A percentile compares a stretch with the other conserved stretches of the same genome.
phyloP scores from a whole-genome alignment of 1,140 invertebrate genomes.

The Drosophila busckii region DNA sequence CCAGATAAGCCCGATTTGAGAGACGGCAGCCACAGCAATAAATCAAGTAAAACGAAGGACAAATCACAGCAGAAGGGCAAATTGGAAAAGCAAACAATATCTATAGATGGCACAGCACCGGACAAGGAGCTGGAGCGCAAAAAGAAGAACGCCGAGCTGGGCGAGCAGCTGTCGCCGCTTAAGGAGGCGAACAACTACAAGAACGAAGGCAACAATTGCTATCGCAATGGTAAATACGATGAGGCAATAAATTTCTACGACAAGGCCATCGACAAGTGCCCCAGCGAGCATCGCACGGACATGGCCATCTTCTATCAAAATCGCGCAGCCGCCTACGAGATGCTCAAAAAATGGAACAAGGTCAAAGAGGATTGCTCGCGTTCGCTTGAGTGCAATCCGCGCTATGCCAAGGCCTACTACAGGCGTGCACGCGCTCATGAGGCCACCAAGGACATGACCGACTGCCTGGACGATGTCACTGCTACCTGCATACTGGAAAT shows the following conservation, averaged over 20 bases:
- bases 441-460: conserved; percentile 86
- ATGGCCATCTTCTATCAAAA: conserved; percentile 97
- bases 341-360: conserved; percentile 90
- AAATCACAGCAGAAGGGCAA: conserved; percentile 29
- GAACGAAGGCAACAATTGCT: conserved; percentile 92
- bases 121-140: conserved; percentile 79
- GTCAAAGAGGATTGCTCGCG: conserved; percentile 92
- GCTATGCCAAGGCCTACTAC: conserved; percentile 93
- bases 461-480: conserved; percentile 94
- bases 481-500: conserved; percentile 93
- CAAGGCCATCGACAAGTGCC: conserved; percentile 92
- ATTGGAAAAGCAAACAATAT: conserved; percentile 78
- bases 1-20: conserved; percentile 77
- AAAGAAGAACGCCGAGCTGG: conserved; percentile 80
- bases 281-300: conserved; percentile 85
- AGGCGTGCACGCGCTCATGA: conserved; percentile 91
- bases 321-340: conserved; percentile 95
- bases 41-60: conserved; percentile 14
- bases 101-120: conserved; percentile 79
- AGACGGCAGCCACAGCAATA: conserved; percentile 23
- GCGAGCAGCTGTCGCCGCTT: conserved; percentile 80
- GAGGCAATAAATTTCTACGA: conserved; percentile 93
- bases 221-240: conserved; percentile 91
- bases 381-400: conserved; percentile 91
- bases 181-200: conserved; percentile 83